Evolutionary conservation across 1,140 invertebrate genomes (phyloP).

Genomic region (Brachionus rubens): DNA sequence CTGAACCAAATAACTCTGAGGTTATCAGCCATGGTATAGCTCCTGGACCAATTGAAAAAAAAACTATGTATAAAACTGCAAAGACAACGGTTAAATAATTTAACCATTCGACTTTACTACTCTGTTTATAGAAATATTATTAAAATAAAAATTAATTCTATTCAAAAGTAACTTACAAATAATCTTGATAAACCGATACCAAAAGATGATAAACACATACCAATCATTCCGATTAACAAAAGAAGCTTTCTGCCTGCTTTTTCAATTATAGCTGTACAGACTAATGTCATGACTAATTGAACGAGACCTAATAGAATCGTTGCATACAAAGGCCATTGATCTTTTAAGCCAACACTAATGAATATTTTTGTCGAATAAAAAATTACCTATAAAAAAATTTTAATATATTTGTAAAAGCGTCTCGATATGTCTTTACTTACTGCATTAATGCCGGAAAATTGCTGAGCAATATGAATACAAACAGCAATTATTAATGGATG

Average conservation of each 20-base stretch:
- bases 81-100: slow-evolving; percentile 74
- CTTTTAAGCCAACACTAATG: slow-evolving; percentile 65
- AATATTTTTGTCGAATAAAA: slow-evolving; percentile 72
- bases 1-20: slow-evolving; percentile 92
- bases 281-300: slow-evolving; percentile 69
- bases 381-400: slow-evolving; percentile 15
- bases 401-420: background rate
- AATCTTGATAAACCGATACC: slow-evolving; percentile 21
- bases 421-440: background rate
- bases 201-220: slow-evolving; percentile 2
- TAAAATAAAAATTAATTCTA: slow-evolving; percentile 65
- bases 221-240: slow-evolving; percentile 69
- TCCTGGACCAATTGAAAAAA: slow-evolving; percentile 80
- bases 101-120: slow-evolving; percentile 74
- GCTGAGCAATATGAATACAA: slow-evolving; percentile 13
- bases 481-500: slow-evolving; percentile 25
- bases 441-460: slow-evolving; percentile 39
- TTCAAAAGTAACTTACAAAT: slow-evolving; percentile 4
- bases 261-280: slow-evolving; percentile 61
- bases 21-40: slow-evolving; percentile 93
- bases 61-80: slow-evolving; percentile 75
- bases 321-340: slow-evolving; percentile 65
- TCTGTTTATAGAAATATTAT: too few species aligned
- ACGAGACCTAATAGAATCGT: slow-evolving; percentile 70
- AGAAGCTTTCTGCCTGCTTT: slow-evolving; percentile 72